Base-by-base conservation (phyloP, 2,113 vertebrate species). In the Halcyon senegalensis region DNA sequence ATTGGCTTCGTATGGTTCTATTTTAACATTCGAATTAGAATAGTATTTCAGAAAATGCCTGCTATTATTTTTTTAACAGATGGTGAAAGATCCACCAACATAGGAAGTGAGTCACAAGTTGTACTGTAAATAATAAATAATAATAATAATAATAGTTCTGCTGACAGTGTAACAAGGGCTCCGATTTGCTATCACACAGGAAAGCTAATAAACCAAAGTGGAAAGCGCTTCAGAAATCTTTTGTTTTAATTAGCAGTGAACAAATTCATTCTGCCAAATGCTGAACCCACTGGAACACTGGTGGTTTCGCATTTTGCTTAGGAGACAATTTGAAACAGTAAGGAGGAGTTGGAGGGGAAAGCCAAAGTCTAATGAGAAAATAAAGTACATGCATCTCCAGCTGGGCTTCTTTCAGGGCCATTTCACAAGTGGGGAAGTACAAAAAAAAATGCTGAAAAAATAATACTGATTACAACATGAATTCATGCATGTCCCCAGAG, bases 121-220 rank as follows among this genome's bases (percentile, higher is more conserved):
- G 69, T 94, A 96, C 95, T 95, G 96, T 96, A 97, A 96, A 96
- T 97, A 97, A 96, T 96, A 95, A 95, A 96, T 95, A 97, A 96
- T 93, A 96, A 93, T 94, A 96, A 94, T 96, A 94, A 94, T 93
- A 96, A 97, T 95, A 95, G 74, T 93, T 94, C 91, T 94, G 89
- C 94, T 97, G 95, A 96, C 96, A 95, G 87, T 33, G 93, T 97
- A 95, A 96, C 95, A 97, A 96, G 96, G 95, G 94, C 94, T 96
- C 81, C 3, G 33, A 92, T 96, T 97, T 96, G 92, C 94, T 95
- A 43, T 78, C 73, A 63, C 84, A 66, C 63, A 70, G 94, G 81
- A 87, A 94, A 96, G 77, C 91, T 96, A 96, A 97, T 97, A 96
- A 96, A 95, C 86, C 77, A 94, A 96, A 96, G 95, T 94, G 95